Conservation (phyloP, 2,888 invertebrate genomes). For the Cephus spinipes region DNA sequence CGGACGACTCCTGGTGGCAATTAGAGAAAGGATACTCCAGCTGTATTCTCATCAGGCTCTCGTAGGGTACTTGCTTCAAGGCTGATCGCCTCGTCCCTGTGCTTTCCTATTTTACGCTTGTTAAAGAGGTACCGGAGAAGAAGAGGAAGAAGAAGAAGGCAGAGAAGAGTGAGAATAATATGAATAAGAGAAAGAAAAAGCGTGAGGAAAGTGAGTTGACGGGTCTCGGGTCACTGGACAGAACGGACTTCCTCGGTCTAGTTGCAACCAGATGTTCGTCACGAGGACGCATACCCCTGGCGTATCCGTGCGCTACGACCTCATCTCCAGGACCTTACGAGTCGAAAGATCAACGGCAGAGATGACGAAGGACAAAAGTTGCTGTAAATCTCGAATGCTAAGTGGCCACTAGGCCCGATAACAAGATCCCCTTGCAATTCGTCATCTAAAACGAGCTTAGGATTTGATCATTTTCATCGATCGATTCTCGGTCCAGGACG, state of each 20-base stretch:
- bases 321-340: background rate
- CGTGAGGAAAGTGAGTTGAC: slow-evolving; percentile 43
- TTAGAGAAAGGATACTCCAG: background rate
- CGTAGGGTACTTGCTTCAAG: background rate
- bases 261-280: slow-evolving; percentile 32
- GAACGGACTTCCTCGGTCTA: slow-evolving; percentile 51
- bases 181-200: background rate
- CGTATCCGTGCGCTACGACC: background rate
- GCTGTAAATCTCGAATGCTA: background rate
- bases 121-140: background rate
- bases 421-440: background rate
- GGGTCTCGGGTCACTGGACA: slow-evolving; percentile 47
- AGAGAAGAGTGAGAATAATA: background rate
- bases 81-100: background rate
- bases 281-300: background rate
- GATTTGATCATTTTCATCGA: background rate
- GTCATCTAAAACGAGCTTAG: background rate
- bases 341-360: background rate
- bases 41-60: background rate
- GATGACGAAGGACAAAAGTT: background rate
- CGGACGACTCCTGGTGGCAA: background rate
- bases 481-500: background rate
- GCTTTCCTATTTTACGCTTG: background rate
- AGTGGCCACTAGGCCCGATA: background rate
- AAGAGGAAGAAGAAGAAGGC: background rate